Conservation (phyloP, 1,140 invertebrate species). For the Ostrea denselamellosa region DNA sequence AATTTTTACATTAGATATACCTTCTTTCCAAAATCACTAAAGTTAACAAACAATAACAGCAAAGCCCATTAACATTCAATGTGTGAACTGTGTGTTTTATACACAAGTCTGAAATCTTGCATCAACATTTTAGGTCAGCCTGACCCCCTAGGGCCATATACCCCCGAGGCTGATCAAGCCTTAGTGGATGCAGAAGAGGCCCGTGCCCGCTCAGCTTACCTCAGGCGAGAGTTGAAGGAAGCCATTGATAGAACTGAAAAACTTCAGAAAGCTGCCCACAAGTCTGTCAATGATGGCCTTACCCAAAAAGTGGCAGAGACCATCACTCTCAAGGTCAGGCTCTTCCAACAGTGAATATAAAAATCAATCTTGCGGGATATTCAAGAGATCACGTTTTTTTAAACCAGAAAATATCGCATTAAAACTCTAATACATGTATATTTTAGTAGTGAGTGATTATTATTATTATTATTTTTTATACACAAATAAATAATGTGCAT, state of each 20-base stretch:
- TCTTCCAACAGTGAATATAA: background rate
- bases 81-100: background rate
- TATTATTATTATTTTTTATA: no score
- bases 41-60: background rate
- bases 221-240: conserved; percentile 69
- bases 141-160: conserved; percentile 76
- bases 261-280: conserved; percentile 74
- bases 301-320: conserved; percentile 76
- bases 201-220: conserved; percentile 66
- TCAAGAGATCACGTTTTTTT: no score
- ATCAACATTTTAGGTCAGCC: conserved; percentile 48
- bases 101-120: background rate
- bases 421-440: no score
- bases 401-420: no score
- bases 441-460: no score
- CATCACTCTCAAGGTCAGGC: conserved; percentile 74
- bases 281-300: conserved; percentile 77
- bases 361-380: no score
- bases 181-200: conserved; percentile 73
- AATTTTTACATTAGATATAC: background rate
- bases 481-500: no score
- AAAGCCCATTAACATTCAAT: background rate
- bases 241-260: conserved; percentile 72
- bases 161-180: conserved; percentile 74
- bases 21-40: background rate